Evolutionary conservation across 2,888 invertebrate genomes (phyloP), one percentile per base, ranked within the genome.

Genomic region (Clostera curtula): DNA sequence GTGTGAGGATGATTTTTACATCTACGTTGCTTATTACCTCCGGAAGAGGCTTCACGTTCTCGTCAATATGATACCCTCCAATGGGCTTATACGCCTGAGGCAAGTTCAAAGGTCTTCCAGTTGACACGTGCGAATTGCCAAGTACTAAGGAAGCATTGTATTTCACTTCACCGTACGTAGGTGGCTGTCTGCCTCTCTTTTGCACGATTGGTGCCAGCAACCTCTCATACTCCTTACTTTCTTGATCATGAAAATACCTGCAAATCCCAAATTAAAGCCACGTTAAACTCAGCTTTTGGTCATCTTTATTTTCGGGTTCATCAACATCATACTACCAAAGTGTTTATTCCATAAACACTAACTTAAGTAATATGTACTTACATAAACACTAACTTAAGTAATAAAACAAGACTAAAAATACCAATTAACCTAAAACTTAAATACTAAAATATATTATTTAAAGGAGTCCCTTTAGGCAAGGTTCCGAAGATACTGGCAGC

Each of bases 51-150:
- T 58, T 44, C 1, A 59, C 27, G 1, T 53, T 31, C 2, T 55
- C 43, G 3, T 65, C 48, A 11, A 77, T 65, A 25, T 77, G 73
- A 24, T 68, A 74, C 5, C 76, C 76, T 15, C 60, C 71, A 14
- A 75, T 41, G 2, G 51, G 28, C 25, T 60, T 67, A 29, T 65
- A 73, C 22, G 43, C 66, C 24, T 62, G 68, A 0, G 76, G 76
- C 4, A 74, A 18, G 2, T 49, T 42, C 1, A 43, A 29, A 1
- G 61, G 36, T 5, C 29, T 35, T 3, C 68, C 64, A 2, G 59
- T 29, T 0, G 68, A 67, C 0, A 60, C 46, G 17, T 75, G 66
- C 0, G 76, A 67, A 29, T 59, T 70, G 2, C 63, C 66, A 3
- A 77, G 38, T 14, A 72, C 39, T 12, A 77, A 31, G 0, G 75